Evolutionary conservation across 2,888 invertebrate species (phyloP), one percentile per base, ranked within the genome.

Genomic region (Chymomyza caudatula): DNA sequence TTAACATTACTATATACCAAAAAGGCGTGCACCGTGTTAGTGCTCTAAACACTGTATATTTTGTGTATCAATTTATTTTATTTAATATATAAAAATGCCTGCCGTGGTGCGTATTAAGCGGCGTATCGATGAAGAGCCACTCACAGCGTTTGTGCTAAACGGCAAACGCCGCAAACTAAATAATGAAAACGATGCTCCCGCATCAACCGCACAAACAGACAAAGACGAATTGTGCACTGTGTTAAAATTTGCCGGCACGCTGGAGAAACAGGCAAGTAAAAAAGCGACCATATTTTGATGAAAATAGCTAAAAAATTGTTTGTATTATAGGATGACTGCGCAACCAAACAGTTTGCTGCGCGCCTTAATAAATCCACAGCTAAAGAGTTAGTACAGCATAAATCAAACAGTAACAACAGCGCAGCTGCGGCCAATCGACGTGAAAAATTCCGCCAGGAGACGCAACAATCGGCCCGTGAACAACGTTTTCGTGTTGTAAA

Each of bases 51-150:
- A n/a, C n/a, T n/a, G n/a, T n/a, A n/a, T n/a, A n/a, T n/a, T n/a
- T 37, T 37, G 11, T 37, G 29, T 37, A 37, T n/a, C n/a, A n/a
- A n/a, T n/a, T n/a, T n/a, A n/a, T n/a, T n/a, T n/a, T n/a, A n/a
- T n/a, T n/a, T n/a, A n/a, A n/a, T 60, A 67, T 60, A 47, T 37
- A 59, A 86, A 77, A 62, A 90, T 90, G 90, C 87, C 90, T 53
- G 89, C 95, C 3, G 92, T 95, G 64, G 91, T 95, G 63, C 92
- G 95, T 73, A 93, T 95, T 3, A 96, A 95, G 90, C 93, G 95
- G 44, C 92, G 93, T 80, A 92, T 93, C 22, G 93, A 94, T 63
- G 94, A 94, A 71, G 94, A 94, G 81, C 95, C 95, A 0, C 92
- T 93, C 72, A 93, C 94, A 87, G 93, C 94, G 2, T 91, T 96